A percentile compares a stretch with the other conserved stretches of the same genome.
These are phyloP conservation scores for Troglohyphantes excavatus DNA, from an alignment of 2,888 invertebrate species.

Conservation along the genomic window DNA sequence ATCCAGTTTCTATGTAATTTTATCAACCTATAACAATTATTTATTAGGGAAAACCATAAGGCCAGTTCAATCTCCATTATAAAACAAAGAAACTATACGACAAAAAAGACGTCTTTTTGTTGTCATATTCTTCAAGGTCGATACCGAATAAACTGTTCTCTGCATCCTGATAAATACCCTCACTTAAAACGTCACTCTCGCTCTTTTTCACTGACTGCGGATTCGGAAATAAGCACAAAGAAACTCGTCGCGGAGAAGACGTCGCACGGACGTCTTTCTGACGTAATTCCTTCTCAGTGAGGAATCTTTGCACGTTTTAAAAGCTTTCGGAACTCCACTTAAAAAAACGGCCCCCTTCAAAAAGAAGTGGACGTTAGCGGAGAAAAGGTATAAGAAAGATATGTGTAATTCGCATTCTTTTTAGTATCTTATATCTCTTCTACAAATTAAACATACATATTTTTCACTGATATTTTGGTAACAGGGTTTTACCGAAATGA, in stretches of 20 bases:
- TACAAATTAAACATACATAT: too few relatives aligned
- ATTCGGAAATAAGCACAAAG: slow-evolving; percentile 44
- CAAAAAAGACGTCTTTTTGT: not conserved
- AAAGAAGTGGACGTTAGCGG: not conserved
- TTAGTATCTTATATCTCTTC: too few relatives aligned
- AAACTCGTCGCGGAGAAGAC: slow-evolving; percentile 26
- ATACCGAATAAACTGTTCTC: slow-evolving; percentile 31
- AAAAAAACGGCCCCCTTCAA: slow-evolving; percentile 19
- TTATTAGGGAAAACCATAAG: too few relatives aligned
- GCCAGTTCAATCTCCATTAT: too few relatives aligned
- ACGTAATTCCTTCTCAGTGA: slow-evolving; percentile 18
- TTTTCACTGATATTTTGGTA: too few relatives aligned
- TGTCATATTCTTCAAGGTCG: not conserved
- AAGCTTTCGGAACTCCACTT: slow-evolving; percentile 55
- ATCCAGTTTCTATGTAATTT: too few relatives aligned
- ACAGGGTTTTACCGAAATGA: too few relatives aligned
- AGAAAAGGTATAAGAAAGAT: slow-evolving; percentile 6
- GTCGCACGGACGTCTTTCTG: not conserved
- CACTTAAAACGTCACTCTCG: slow-evolving; percentile 56
- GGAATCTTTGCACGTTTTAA: slow-evolving; percentile 51
- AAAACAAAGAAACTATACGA: too few relatives aligned
- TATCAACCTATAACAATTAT: too few relatives aligned
- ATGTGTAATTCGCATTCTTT: not conserved
- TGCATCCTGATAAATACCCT: slow-evolving; percentile 49
- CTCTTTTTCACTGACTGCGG: slow-evolving; percentile 13